Conservation (phyloP, 2,888 invertebrate species). For the Cephus sareptanus region DNA sequence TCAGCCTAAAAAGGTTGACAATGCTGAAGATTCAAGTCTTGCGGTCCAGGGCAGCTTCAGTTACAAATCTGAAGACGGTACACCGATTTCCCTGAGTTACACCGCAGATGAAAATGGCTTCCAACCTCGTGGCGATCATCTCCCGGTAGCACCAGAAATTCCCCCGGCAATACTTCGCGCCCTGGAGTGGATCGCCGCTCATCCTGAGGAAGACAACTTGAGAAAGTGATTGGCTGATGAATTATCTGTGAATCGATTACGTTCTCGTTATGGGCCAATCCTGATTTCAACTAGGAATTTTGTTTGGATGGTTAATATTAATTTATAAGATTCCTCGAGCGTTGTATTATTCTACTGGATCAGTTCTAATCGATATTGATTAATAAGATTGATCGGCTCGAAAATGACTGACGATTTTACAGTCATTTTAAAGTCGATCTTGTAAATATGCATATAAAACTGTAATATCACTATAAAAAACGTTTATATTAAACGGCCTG, state of each 20-base stretch:
- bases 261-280: neutral
- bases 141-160: conserved; percentile 55
- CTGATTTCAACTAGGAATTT: neutral
- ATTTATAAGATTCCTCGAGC: neutral
- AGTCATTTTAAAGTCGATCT: neutral
- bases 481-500: conserved; percentile 23
- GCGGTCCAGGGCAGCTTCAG: conserved; percentile 52
- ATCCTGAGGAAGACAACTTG: conserved; percentile 39
- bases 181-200: conserved; percentile 50
- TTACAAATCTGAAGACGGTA: conserved; percentile 55
- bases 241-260: neutral
- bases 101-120: conserved; percentile 58
- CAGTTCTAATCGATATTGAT: neutral
- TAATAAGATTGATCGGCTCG: neutral
- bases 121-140: conserved; percentile 51
- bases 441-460: conserved; percentile 4
- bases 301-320: neutral
- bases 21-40: conserved; percentile 13
- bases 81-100: conserved; percentile 48
- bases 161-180: conserved; percentile 52
- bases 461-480: neutral
- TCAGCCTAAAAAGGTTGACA: conserved; percentile 15
- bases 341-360: neutral
- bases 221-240: conserved; percentile 14
- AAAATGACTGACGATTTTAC: neutral